Conservation (phyloP, 1,140 invertebrate genomes). For the Drosophila virilis region DNA sequence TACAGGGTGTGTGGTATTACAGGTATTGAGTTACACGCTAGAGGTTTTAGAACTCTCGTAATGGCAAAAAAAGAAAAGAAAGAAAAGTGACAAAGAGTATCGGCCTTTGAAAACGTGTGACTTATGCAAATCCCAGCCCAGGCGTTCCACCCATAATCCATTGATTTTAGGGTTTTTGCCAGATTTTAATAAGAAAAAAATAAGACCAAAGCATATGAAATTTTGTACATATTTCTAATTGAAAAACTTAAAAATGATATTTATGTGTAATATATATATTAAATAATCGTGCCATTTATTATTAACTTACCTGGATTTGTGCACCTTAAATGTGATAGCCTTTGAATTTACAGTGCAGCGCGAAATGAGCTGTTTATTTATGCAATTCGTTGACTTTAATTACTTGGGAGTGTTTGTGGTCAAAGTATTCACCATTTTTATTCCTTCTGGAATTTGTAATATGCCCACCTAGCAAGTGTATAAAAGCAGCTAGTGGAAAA, state of each 20-base stretch:
- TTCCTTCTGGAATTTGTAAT: conserved; percentile 68
- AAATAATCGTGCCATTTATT: conserved; percentile 5
- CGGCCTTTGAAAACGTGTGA: not conserved
- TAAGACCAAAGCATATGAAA: not conserved
- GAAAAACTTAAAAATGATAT: too few species aligned
- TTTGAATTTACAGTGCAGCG: conserved; percentile 37
- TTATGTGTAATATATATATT: not conserved
- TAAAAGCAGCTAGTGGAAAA: conserved; percentile 59
- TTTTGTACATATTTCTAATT: too few species aligned
- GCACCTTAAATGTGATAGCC: conserved; percentile 29
- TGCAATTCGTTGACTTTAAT: conserved; percentile 66
- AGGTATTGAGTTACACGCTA: not conserved
- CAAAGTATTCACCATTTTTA: conserved; percentile 62
- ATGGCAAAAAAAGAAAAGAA: not conserved
- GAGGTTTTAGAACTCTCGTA: not conserved
- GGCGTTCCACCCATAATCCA: not conserved
- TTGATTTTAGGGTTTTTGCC: not conserved
- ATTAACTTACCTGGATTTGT: conserved; percentile 11
- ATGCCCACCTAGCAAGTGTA: conserved; percentile 38
- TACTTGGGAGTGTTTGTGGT: conserved; percentile 60
- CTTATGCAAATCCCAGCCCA: not conserved
- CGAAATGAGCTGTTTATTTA: conserved; percentile 54
- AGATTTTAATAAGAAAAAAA: not conserved
- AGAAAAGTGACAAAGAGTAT: not conserved
- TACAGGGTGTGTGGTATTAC: too few species aligned